Base-by-base conservation (phyloP, 64 coral and sea anemone genomes). In the Porites lutea region DNA sequence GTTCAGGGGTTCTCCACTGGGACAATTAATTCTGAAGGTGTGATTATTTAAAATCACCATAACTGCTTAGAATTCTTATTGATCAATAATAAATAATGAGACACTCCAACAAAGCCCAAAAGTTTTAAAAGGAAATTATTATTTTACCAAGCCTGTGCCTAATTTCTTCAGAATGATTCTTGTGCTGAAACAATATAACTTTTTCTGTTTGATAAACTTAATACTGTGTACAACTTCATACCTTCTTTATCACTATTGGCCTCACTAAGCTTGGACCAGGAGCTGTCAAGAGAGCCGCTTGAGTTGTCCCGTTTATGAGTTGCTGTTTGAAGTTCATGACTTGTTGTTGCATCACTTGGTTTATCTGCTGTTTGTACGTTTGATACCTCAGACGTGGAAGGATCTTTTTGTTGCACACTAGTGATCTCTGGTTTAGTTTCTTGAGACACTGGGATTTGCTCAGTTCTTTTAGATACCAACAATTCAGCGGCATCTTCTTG, bases 221-320 rank as follows among this genome's bases (percentile, higher is more conserved):
- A 37, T 37, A 37, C 27, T 37, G 27, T 37, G 27, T 37, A 1
- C 27, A 0, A 37, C 7, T 16, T 27, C 45, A 18, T 87, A 53
- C 83, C 62, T 57, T 16, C 49, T 18, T 72, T 91, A 19, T 70
- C 80, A 85, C 86, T 77, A 76, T 86, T 71, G 18, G 61, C 19
- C 46, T 96, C 87, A 71, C 95, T 96, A 21, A 96, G 60, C 69
- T 96, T 96, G 2, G 95, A 96, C 95, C 95, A 96, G 10, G 95
- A 96, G 63, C 95, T 96, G 47, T 96, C 95, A 21, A 93, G 66
- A 66, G 95, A 96, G 19, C 92, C 81, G 52, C 93, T 93, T 3
- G 91, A 90, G 63, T 92, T 96, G 61, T 93, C 93, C 49, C 82
- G 78, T 70, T 52, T 71, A 11, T 92, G 79, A 1, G 71, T 51